Base-by-base conservation (phyloP, 2,113 vertebrate species). In the Loxodonta africana region DNA sequence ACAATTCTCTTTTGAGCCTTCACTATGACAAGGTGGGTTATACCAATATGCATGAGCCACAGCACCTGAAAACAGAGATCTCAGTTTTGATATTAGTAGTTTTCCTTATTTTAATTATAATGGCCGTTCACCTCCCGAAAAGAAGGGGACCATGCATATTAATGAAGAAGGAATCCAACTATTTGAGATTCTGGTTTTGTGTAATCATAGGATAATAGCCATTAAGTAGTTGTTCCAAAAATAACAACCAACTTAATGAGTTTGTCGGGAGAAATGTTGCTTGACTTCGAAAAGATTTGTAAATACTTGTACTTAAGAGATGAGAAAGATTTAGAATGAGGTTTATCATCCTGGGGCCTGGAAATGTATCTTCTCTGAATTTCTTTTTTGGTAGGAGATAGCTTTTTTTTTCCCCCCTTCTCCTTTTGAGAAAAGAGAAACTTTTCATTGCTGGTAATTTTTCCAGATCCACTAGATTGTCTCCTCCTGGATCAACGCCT, bases 211-310 rank as follows among this genome's bases (percentile, higher is more conserved):
- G 37, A 85, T 93, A 89, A 91, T 94, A 90, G 25, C 96, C 51
- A 95, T 96, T 97, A 93, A 89, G 77, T 83, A 85, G 21, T 63
- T 86, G 20, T 89, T 93, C 76, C 76, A 77, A 92, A 97, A 91
- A 90, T 83, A 94, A 96, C 46, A 91, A 30, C 60, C 83, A 87
- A 74, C 53, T 80, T 95, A 87, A 90, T 90, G 41, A 51, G 30
- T 51, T 87, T 95, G n/a, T 48, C 78, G 33, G 74, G 78, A 96
- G 85, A 95, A 91, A 89, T 57, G n/a, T 86, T 83, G n/a, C 78
- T 96, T 96, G 48, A 83, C 80, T 92, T 94, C 44, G 91, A 90
- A 85, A 88, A 94, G 25, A 53, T 95, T 67, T 95, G 67, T 67
- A 94, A 23, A 87, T 71, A 67, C 8, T 41, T 63, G 26, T 20